phyloP scores from a whole-genome alignment of 2,888 invertebrate genomes.

The Pseudanteris insignis region DNA sequence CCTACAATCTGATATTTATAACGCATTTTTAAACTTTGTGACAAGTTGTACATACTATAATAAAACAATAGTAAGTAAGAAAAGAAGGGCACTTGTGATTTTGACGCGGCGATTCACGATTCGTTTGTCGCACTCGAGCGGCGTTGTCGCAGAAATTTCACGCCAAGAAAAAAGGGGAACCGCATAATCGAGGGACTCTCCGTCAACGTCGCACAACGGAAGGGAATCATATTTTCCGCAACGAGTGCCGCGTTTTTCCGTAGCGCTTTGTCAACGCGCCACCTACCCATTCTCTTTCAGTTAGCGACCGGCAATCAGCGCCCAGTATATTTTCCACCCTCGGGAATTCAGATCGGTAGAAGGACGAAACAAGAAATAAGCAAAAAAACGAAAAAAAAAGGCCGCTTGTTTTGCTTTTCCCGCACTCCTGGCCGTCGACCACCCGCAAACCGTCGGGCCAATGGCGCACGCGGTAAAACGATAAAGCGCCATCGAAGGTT shows the following conservation, averaged over 20 bases:
- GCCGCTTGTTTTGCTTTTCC: slow-evolving; percentile 34
- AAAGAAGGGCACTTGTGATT: slow-evolving; percentile 35
- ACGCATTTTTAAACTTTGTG: too few species aligned
- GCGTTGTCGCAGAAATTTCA: slow-evolving; percentile 26
- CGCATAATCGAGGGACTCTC: slow-evolving; percentile 42
- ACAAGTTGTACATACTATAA: too few species aligned
- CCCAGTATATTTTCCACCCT: slow-evolving; percentile 35
- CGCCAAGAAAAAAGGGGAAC: slow-evolving; percentile 34
- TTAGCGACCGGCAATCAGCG: slow-evolving; percentile 30
- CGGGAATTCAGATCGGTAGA: too few species aligned
- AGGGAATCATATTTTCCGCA: slow-evolving; percentile 48
- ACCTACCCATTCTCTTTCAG: slow-evolving; percentile 24
- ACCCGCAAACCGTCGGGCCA: slow-evolving; percentile 21
- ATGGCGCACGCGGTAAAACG: too few species aligned
- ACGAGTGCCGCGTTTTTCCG: slow-evolving; percentile 30
- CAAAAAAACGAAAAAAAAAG: too few species aligned
- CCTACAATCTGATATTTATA: too few species aligned
- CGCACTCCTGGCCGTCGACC: slow-evolving; percentile 18
- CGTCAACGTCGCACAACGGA: slow-evolving; percentile 47
- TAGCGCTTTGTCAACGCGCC: slow-evolving; percentile 7
- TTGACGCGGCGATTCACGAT: slow-evolving; percentile 31
- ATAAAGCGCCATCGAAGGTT: slow-evolving; percentile 27
- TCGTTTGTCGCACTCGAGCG: slow-evolving; percentile 34
- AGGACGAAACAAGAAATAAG: slow-evolving; percentile 9
- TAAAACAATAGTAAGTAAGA: neutral